Base-by-base conservation (phyloP, 2,113 vertebrate genomes). In the Eurypyga helias region DNA sequence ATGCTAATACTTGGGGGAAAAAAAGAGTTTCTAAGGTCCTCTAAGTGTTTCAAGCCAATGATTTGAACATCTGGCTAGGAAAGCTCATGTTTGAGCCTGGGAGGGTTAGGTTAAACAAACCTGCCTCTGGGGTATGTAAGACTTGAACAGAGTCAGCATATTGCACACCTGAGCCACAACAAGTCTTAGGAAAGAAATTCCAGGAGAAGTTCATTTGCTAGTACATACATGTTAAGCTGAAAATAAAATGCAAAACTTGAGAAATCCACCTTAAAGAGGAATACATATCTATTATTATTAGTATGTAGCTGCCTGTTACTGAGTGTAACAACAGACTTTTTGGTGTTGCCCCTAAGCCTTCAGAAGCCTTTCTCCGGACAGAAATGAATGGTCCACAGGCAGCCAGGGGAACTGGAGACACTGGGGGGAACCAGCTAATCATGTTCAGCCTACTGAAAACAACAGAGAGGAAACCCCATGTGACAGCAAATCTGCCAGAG, bases 51-150 rank as follows among this genome's bases (percentile, higher is more conserved):
- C 85, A 93, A 67, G 62, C 15, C 76, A 90, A 73, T 87, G 87
- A 89, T 69, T 86, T 87, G 80, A 97, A 96, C 94, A 95, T 87
- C 90, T 96, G 97, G 71, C 48, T 75, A 88, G 60, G 45, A 62
- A 64, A 85, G 34, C 55, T 83, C 15, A 15, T 67, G 25, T 81
- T 73, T 95, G 89, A 90, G 65, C 41, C 55, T 13, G 14, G 83
- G 52, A 84, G 17, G 28, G 80, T 92, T 80, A 36, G n/a, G 71
- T 72, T 92, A 90, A 96, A 96, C 80, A 96, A 93, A 83, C 34
- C 54, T 70, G 46, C 87, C 87, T 95, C 72, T 64, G n/a, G 72
- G 24, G 38, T 34, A 80, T 1, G 9, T 69, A 88, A 62, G 67
- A 66, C 70, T 92, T 76, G 62, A 92, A 84, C 52, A 83, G 66